Conservation (phyloP, 64 coral and sea anemone species). For the Dendrophyllia cribrosa region DNA sequence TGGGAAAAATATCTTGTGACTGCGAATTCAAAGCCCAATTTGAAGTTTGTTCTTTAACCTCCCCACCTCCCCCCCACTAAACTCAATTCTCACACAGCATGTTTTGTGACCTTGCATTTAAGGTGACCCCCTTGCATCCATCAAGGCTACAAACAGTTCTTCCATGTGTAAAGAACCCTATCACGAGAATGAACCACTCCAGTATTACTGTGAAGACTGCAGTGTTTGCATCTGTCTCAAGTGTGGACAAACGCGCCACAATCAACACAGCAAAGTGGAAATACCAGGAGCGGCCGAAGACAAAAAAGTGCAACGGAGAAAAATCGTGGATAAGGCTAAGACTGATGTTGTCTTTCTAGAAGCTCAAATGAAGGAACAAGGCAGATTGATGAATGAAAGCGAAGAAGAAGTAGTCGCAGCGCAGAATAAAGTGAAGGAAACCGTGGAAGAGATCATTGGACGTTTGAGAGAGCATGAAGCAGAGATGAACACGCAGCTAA, state of each 20-base stretch:
- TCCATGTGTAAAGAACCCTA: conserved; percentile 13
- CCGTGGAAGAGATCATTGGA: not conserved
- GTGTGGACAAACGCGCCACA: conserved; percentile 7
- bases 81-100: too few relatives aligned
- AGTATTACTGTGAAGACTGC: conserved; percentile 10
- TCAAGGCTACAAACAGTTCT: too few relatives aligned
- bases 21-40: too few relatives aligned
- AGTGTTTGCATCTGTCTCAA: conserved; percentile 16
- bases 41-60: too few relatives aligned
- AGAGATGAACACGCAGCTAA: not conserved
- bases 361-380: not conserved
- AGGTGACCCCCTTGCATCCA: too few relatives aligned
- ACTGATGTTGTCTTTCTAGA: not conserved
- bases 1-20: too few relatives aligned
- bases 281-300: conserved; percentile 13
- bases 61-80: too few relatives aligned
- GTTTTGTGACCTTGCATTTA: too few relatives aligned
- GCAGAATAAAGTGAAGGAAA: not conserved
- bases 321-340: not conserved
- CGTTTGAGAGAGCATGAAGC: conserved; percentile 1
- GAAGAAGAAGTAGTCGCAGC: not conserved
- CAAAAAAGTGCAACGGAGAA: not conserved
- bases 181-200: not conserved
- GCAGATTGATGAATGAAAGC: not conserved
- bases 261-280: not conserved